Base-by-base conservation (phyloP, 1,140 invertebrate species). In the Platorchestia sp. region DNA sequence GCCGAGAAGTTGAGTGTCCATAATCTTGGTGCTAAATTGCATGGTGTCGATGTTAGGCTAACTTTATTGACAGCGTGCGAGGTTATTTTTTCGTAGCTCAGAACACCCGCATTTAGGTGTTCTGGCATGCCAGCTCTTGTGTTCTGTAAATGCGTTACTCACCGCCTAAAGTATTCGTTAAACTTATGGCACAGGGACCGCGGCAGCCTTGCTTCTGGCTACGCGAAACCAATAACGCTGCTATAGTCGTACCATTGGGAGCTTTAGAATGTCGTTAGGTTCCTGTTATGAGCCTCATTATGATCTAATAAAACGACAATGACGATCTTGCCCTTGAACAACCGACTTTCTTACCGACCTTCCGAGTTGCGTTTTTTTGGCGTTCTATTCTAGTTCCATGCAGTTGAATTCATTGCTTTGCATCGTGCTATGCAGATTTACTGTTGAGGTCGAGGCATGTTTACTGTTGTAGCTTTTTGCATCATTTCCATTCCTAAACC, bases 291-390 rank as follows among this genome's bases (percentile, higher is more conserved):
- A 44, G n/a, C 10, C 41, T 89, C 87, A 89, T 89, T 89, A 89
- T 44, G 43, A 41, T 89, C 43, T 44, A 89, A 89, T 89, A 89
- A 89, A 89, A 89, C 87, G 41, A 89, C 43, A 42, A 89, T 89
- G 87, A 44, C 43, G 87, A 42, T 89, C 87, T 89, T 89, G 43
- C 87, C 87, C 87, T 89, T 89, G 87, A 89, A 89, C 43, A 42
- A 89, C n/a, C 87, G 10, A 89, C 87, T 44, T 42, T 89, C n/a
- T 44, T 86, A 3, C 43, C 16, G 87, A 89, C 87, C 43, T 41
- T 89, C 41, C n/a, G 43, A 42, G 87, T 42, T 89, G 14, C 59
- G 59, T 75, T 75, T 1, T n/a, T n/a, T 36, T 10, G 36, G 27
- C 59, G 47, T 36, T 75, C 59, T 75, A 27, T 75, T 75, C 27